Base-by-base conservation (phyloP, 2,888 invertebrate genomes). In the Mactromeris polynyma region DNA sequence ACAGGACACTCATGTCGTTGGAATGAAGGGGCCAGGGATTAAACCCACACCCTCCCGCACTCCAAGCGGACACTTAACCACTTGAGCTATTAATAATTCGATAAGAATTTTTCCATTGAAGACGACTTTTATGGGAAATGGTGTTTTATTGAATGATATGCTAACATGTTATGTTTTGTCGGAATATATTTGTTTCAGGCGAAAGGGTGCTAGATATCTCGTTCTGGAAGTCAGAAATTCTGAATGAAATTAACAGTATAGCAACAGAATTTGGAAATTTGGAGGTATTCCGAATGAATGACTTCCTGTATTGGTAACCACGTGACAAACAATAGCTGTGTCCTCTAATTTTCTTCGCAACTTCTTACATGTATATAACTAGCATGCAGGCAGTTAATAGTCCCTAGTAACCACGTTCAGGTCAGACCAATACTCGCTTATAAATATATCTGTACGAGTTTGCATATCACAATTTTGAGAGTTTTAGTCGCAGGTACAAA, bases 171-270 rank as follows among this genome's bases (percentile, higher is more conserved):
- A 51, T 46, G 46, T 78, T 38, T 33, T 84, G 84, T 58, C 42
- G 69, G 64, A 42, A 42, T 54, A 11, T 31, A 81, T 89, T 87
- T 64, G 69, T 90, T 93, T 91, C 93, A 96, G 96, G 94, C 0
- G 99, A 99, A 97, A 97, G 99, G 89, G 98, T 99, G 93, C 98
- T 98, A 0, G 99, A 99, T 95, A 98, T 98, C 0, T 98, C 98
- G 3, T 99, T 98, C 97, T 99, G 99, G 99, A 97, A 98, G 88
- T 98, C 98, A 79, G 99, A 99, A 97, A 98, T 98, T 3, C 95
- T 97, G 85, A 98, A 98, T 42, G 99, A 99, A 97, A 97, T 98
- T 96, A 98, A 98, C 96, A 98, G 98, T 90, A 97, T 98, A 89
- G 97, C 98, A 83, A 97, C 98, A 9, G 98, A 99, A 96, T 97